Percentiles rank a stretch among this genome's conserved stretches.
Conservation (phyloP, 2,797 vertebrate genomes). For the Petrocephalus sullivani region DNA sequence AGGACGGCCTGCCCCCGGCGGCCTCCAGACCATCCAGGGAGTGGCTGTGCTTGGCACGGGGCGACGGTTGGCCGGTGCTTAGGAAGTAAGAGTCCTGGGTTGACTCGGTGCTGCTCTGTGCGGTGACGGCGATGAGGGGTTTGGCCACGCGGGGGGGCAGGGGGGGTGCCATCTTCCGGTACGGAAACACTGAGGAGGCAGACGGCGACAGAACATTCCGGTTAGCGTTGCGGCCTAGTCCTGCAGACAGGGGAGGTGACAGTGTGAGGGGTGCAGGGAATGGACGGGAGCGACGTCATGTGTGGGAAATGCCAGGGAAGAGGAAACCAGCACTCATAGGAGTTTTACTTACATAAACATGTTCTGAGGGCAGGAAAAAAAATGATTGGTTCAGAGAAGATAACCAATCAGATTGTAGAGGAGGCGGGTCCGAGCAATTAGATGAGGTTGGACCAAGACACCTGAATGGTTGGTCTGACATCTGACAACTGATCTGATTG, state of each 20-base stretch:
- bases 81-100: constrained; percentile 88
- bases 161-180: constrained; percentile 91
- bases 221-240: neutral
- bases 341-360: too few species aligned
- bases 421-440: too few species aligned
- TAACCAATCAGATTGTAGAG: too few species aligned
- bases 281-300: too few species aligned
- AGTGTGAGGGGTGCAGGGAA: neutral
- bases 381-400: too few species aligned
- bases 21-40: constrained; percentile 58
- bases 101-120: constrained; percentile 98
- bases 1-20: constrained; percentile 50
- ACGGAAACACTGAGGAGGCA: constrained; percentile 80
- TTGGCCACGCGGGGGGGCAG: constrained; percentile 95
- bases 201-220: neutral
- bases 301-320: neutral
- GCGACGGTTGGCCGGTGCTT: constrained; percentile 57
- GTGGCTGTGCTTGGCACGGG: constrained; percentile 75
- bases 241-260: neutral
- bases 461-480: too few species aligned
- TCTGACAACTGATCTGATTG: too few species aligned
- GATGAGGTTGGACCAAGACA: too few species aligned
- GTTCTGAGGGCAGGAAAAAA: too few species aligned
- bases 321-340: neutral
- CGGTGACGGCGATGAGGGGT: constrained; percentile 89